phyloP scores from a whole-genome alignment of 2,797 vertebrate genomes.

The Molossus alvarezi region DNA sequence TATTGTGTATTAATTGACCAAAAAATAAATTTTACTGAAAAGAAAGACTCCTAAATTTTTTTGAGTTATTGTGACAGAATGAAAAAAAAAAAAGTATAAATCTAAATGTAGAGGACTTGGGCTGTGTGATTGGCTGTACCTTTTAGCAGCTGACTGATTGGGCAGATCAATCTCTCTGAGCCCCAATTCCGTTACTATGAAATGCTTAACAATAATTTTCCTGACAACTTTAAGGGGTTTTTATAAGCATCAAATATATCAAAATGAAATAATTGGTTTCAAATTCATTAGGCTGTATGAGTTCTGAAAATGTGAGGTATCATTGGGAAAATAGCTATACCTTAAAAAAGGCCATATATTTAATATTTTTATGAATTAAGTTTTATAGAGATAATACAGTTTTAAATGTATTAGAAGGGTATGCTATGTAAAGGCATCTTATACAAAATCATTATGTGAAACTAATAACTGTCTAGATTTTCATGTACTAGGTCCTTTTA shows the following conservation, averaged over 20 bases:
- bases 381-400: not conserved
- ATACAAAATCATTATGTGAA: conserved; percentile 8
- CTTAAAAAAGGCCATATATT: not conserved
- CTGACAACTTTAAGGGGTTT: not conserved
- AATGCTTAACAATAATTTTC: not conserved
- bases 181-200: not conserved
- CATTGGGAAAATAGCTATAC: not conserved
- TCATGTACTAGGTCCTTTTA: conserved; percentile 19
- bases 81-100: not conserved
- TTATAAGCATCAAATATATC: not conserved
- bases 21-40: not conserved
- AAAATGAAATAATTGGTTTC: conserved; percentile 46
- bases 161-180: not conserved
- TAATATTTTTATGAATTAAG: conserved; percentile 20
- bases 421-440: conserved; percentile 26
- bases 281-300: not conserved
- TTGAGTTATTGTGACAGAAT: not conserved
- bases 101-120: not conserved
- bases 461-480: conserved; percentile 9
- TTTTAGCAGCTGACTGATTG: not conserved
- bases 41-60: not conserved
- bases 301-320: not conserved
- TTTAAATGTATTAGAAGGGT: not conserved
- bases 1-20: not conserved
- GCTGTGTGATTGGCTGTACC: fast-evolving